Percentiles rank a stretch among this genome's conserved stretches.
Evolutionary conservation across 1,140 invertebrate genomes (phyloP).

Genomic region (Nasonia giraulti): DNA sequence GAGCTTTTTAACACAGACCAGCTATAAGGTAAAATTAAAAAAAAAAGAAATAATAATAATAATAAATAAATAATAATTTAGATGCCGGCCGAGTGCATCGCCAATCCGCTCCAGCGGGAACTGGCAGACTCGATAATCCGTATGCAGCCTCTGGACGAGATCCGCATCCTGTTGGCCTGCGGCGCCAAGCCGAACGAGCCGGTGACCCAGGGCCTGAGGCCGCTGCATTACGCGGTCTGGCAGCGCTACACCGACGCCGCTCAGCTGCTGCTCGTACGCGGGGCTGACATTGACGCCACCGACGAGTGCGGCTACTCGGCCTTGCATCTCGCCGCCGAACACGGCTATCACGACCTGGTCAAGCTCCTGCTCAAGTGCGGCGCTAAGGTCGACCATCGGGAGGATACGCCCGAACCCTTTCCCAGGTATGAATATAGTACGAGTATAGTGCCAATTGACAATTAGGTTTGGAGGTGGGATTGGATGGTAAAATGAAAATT

Average conservation of each 20-base stretch:
- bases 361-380: slow-evolving; percentile 85
- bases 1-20: too few relatives aligned
- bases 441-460: too few relatives aligned
- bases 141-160: slow-evolving; percentile 89
- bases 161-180: slow-evolving; percentile 88
- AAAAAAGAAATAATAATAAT: too few relatives aligned
- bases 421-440: slow-evolving; percentile 69
- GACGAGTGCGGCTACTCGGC: slow-evolving; percentile 94
- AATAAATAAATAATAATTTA: slow-evolving; percentile 56
- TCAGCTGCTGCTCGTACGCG: slow-evolving; percentile 83
- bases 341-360: slow-evolving; percentile 85
- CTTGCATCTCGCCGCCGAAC: slow-evolving; percentile 89
- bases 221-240: slow-evolving; percentile 95
- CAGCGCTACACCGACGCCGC: slow-evolving; percentile 88
- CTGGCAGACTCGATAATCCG: slow-evolving; percentile 92
- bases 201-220: slow-evolving; percentile 86
- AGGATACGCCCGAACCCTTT: slow-evolving; percentile 81
- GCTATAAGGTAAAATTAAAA: too few relatives aligned
- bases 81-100: slow-evolving; percentile 84
- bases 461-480: too few relatives aligned
- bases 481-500: too few relatives aligned
- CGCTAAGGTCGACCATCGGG: slow-evolving; percentile 86
- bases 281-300: slow-evolving; percentile 87
- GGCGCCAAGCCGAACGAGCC: slow-evolving; percentile 88
- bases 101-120: slow-evolving; percentile 87